Evolutionary conservation across 2,888 invertebrate genomes (phyloP), one percentile per base, ranked within the genome.

Genomic region (Kuschelorhynchus macadamiae): DNA sequence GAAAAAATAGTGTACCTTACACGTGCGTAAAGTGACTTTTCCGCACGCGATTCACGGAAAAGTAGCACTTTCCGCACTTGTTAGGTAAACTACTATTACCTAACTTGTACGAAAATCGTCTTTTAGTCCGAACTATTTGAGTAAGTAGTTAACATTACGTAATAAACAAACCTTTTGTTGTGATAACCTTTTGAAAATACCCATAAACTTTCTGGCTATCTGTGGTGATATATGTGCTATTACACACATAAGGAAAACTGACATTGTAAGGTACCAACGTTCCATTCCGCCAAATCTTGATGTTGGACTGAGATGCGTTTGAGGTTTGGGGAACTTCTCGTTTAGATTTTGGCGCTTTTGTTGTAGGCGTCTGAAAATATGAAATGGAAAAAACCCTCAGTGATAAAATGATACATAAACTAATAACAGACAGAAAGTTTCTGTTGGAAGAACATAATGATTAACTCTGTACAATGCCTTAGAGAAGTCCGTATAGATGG

Each of bases 181-280:
- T 84, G 55, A 95, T 80, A 53, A 86, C 86, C 64, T 86, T 87
- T 36, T 86, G 85, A 79, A 92, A 95, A 78, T 90, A 90, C 7
- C 95, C 95, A 79, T 91, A 92, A 0, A 89, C 88, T 75, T 90
- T 91, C 20, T 87, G 87, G 1, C 88, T 84, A 78, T 91, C 90
- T 36, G 88, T 85, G 0, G 90, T 87, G 17, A 92, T 85, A n/a
- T 86, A 81, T 7, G 88, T 86, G 55, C 86, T 86, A 75, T 89
- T 89, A 77, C 91, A 91, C 42, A 88, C 79, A 73, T 83, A 85
- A 3, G 87, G 87, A 63, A 85, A 82, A 47, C 80, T 78, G n/a
- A 71, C 76, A 67, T 81, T 78, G 59, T 78, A 78, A 0, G 77
- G 76, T 33, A 78, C 76, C 56, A 81, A 66, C 20, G 74, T 77